Base-by-base conservation (phyloP, 2,888 invertebrate genomes). In the Zhuqinia jingwanae region DNA sequence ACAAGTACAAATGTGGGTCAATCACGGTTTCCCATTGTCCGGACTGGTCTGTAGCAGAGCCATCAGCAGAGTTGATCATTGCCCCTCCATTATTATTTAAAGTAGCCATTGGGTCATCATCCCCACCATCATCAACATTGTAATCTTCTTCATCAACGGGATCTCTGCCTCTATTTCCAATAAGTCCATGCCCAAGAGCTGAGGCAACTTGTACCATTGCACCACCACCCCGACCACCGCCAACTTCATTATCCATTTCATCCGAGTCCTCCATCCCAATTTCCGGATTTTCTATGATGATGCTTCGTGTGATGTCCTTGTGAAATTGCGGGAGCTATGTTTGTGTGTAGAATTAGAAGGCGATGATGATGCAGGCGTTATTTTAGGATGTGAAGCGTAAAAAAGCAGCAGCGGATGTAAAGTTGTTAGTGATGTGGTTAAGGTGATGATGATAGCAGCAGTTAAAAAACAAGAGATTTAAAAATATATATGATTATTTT, bases 21-120 rank as follows among this genome's bases (percentile, higher is more conserved):
- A 90, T 89, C 60, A 90, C 90, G 22, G 90, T 90, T 86, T 90
- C 90, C 90, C 90, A 90, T 53, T 78, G 63, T n/a, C 30, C 77
- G 25, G 68, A 45, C 17, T 1, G 58, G 15, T 50, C 50, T 13
- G 8, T 60, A 65, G 3, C 58, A 25, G 20, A 17, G 10, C 22
- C 36, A 2, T 8, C 22, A 30, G 15, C 17, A 2, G 47, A 36
- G 30, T 36, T 30, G 53, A n/a, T n/a, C 25, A 45, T 50, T 13
- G 13, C 2, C 36, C 36, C 36, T 3, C 2, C 60, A 13, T n/a
- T n/a, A n/a, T n/a, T n/a, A n/a, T n/a, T n/a, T n/a, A n/a, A n/a
- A n/a, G 15, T 25, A 3, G 63, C n/a, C 30, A 17, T 63, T 15
- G 63, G 47, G n/a, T 50, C 36, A 47, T 73, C 75, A 53, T 50